phyloP scores from a whole-genome alignment of 1,140 invertebrate species.

The Oppia nitens region DNA sequence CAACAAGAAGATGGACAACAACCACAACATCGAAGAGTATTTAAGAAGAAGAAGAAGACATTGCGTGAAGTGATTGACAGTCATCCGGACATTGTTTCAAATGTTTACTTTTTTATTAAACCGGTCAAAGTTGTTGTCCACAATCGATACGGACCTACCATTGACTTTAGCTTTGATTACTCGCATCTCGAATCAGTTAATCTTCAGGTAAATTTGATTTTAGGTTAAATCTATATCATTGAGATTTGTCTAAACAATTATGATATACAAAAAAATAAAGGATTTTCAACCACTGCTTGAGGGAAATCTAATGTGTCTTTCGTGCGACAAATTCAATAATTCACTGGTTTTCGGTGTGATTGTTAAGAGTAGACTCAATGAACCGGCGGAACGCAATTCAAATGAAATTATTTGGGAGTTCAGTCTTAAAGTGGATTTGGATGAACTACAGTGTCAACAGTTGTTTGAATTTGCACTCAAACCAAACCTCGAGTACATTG shows the following conservation, averaged over 20 bases:
- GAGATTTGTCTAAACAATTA: background rate
- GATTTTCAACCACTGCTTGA: slow-evolving; percentile 37
- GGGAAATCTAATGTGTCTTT: slow-evolving; percentile 53
- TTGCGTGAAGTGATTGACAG: too few species aligned
- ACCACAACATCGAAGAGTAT: too few species aligned
- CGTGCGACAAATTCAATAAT: slow-evolving; percentile 41
- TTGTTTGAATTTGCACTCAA: background rate
- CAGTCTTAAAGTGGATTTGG: background rate
- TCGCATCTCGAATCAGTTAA: too few species aligned
- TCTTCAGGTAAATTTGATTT: too few species aligned
- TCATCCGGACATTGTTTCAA: background rate
- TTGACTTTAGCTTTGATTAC: too few species aligned
- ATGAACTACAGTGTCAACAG: background rate
- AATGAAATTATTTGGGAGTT: background rate
- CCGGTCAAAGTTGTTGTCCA: background rate
- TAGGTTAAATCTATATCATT: too few species aligned
- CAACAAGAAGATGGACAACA: too few species aligned
- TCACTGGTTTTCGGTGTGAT: slow-evolving; percentile 47
- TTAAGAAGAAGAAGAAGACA: too few species aligned
- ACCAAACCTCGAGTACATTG: background rate
- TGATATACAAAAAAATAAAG: background rate
- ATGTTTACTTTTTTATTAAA: background rate
- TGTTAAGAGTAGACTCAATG: slow-evolving; percentile 29
- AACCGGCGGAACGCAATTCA: slow-evolving; percentile 26
- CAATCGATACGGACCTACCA: too few species aligned